Base-by-base conservation (phyloP, 2,113 vertebrate genomes). In the Scophthalmus maximus region DNA sequence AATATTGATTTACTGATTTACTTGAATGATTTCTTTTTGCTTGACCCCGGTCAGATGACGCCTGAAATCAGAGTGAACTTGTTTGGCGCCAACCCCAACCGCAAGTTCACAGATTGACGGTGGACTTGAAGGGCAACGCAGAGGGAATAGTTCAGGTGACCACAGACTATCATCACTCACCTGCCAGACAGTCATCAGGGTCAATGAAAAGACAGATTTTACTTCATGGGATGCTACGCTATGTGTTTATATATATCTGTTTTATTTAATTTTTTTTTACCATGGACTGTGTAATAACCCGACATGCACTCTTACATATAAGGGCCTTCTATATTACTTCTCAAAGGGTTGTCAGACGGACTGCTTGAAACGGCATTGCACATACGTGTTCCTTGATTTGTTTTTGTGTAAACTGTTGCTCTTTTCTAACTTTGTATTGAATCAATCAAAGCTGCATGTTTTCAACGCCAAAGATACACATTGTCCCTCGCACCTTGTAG, bases 41-140 rank as follows among this genome's bases (percentile, higher is more conserved):
- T n/a, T n/a, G n/a, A 20, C 10, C 7, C 18, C 51, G 70, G 25
- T 78, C 93, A 99, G 97, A 98, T 99, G 96, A 98, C 98, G 95
- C 97, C 97, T 81, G 96, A 98, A 82, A 94, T 99, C 78, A 92
- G 96, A 87, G 94, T 93, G 79, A 91, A 91, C 71, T 91, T 99
- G 78, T 99, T 98, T 46, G 97, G 97, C 53, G 92, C 93, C 68
- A 99, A 99, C 85, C 94, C 91, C 77, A 98, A 98, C 87, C 95
- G 97, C 85, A 98, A 93, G 86, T 98, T 98, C 89, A 73, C 93
- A 92, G 97, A 99, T 92, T 99, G 93, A 94, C 46, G 0, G 34
- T 50, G 60, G 72, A 55, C 69, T n/a, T 23, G 55, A 78, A 36
- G 66, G 57, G 29, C 5, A 18, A 42, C 57, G 50, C 9, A 7